Base-by-base conservation (phyloP, 2,797 vertebrate species). In the Gambelia wislizenii region DNA sequence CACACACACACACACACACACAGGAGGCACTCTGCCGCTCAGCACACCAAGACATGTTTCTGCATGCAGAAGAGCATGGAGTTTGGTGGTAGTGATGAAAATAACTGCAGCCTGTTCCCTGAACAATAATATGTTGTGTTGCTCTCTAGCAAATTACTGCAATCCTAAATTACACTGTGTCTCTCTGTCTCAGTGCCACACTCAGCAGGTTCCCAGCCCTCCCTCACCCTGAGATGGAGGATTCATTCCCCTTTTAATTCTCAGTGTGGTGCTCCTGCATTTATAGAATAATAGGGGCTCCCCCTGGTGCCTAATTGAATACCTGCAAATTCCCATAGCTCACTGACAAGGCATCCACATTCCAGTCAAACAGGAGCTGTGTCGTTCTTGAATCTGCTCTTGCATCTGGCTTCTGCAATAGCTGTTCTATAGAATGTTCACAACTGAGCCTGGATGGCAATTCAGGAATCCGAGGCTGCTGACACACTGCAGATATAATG, bases 221-320 rank as follows among this genome's bases (percentile, higher is more conserved):
- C 72, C 44, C 16, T 14, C 70, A 44, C 52, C 81, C 86, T 81
- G 7, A 78, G 86, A 25, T 85, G 86, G 86, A 59, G 82, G 87
- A 87, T 83, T 69, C 70, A 2, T 59, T 39, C 80, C 52, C 56
- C 85, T 88, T 82, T 85, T 69, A 3, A 78, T 91, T 92, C 83
- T 90, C 61, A 89, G 36, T 81, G 56, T 52, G 79, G 76, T 85
- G 7, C 92, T 84, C 56, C 44, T 87, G 85, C 89, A 89, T 94
- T 94, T 95, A 84, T 94, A 84, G 88, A 95, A 96, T 96, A 95
- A 96, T 97, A 96, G 95, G 92, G 95, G 95, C 95, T 97, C 96
- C 95, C 95, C 96, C 96, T 97, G 95, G 94, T 97, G 97, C 96
- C 96, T 97, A 95, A 96, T 95, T 96, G 95, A 91, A 95, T 92